Evolutionary conservation across 2,113 vertebrate genomes (phyloP).

Genomic region (Carassius gibelio): DNA sequence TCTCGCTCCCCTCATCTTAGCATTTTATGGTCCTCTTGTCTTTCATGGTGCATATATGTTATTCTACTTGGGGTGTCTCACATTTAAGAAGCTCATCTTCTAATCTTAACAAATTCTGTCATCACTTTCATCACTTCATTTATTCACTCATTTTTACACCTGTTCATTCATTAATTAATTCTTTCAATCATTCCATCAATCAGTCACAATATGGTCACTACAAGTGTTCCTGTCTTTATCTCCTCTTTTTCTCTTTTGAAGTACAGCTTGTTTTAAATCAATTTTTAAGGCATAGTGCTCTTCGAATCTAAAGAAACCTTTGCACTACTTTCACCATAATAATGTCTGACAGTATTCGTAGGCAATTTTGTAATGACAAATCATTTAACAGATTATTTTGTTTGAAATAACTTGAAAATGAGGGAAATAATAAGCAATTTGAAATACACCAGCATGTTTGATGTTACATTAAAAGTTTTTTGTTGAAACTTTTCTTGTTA

Average conservation of each 20-base stretch:
- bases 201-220: constrained; percentile 37
- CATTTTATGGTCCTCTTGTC: constrained; percentile 83
- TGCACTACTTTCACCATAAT: not conserved
- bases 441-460: not conserved
- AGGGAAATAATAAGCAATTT: not conserved
- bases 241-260: constrained; percentile 40
- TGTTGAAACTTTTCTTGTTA: no score
- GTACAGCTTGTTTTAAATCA: not conserved
- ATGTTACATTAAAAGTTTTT: not conserved
- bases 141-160: not conserved
- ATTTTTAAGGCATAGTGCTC: not conserved
- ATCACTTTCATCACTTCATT: constrained; percentile 47
- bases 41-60: constrained; percentile 83
- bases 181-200: no score
- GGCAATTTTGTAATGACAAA: not conserved
- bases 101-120: constrained; percentile 35
- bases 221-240: constrained; percentile 20
- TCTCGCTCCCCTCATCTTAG: constrained; percentile 76
- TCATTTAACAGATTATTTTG: not conserved
- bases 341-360: not conserved
- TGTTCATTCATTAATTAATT: no score
- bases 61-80: constrained; percentile 66
- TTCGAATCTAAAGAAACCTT: not conserved
- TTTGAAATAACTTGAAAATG: not conserved
- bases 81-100: not conserved